Percentiles rank a stretch among this genome's conserved stretches.
phyloP scores from a whole-genome alignment of 1,140 invertebrate genomes.

The Drosophila tristis region DNA sequence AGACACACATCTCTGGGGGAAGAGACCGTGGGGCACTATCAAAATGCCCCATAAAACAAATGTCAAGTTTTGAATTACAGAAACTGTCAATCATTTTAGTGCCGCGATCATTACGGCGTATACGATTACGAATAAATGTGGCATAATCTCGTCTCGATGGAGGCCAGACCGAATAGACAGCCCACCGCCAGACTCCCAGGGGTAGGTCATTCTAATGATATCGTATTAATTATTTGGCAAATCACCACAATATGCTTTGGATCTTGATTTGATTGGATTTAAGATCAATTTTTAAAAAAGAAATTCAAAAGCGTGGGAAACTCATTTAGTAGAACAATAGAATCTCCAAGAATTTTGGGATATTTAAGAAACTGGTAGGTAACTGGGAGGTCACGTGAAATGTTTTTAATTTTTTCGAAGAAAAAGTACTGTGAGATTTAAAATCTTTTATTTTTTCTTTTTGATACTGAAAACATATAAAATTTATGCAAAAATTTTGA shows the following conservation, averaged over 20 bases:
- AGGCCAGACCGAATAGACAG: slow-evolving; percentile 11
- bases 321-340: too few species aligned
- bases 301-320: slow-evolving; percentile 29
- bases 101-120: too few species aligned
- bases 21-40: slow-evolving; percentile 37
- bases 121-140: too few species aligned
- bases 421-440: too few species aligned
- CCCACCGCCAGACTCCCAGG: too few species aligned
- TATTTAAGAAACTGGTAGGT: too few species aligned
- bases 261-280: slow-evolving; percentile 9
- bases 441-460: too few species aligned
- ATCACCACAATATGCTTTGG: slow-evolving; percentile 35
- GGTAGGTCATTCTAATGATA: slow-evolving; percentile 25
- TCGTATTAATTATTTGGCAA: slow-evolving; percentile 45
- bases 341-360: not conserved
- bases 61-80: slow-evolving; percentile 68
- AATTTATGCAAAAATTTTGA: too few species aligned
- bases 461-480: too few species aligned
- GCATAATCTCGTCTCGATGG: slow-evolving; percentile 6
- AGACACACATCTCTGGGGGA: too few species aligned
- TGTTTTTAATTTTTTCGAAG: too few species aligned
- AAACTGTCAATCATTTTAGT: slow-evolving; percentile 61
- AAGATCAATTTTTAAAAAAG: slow-evolving; percentile 19
- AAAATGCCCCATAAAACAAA: slow-evolving; percentile 66
- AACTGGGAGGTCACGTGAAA: too few species aligned